phyloP scores from a whole-genome alignment of 2,797 vertebrate species.

The Leuciscus waleckii region DNA sequence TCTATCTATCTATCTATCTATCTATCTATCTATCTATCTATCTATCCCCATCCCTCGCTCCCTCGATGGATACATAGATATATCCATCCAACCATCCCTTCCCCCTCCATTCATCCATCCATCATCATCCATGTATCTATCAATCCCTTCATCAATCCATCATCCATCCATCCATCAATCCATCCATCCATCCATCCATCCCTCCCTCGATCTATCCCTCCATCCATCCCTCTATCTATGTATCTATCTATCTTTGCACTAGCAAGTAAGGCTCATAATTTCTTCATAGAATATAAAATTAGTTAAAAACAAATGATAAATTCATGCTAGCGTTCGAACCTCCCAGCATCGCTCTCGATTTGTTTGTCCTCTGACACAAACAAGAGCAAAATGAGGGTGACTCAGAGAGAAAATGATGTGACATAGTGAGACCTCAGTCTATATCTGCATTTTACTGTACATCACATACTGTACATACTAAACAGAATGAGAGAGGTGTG shows the following conservation, averaged over 20 bases:
- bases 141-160: accelerated
- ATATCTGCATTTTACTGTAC: conserved; percentile 22
- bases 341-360: conserved; percentile 9
- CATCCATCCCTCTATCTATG: accelerated
- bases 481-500: background rate
- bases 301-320: background rate
- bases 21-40: too few relatives aligned
- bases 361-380: conserved; percentile 1
- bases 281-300: background rate
- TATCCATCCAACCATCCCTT: too few relatives aligned
- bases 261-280: background rate
- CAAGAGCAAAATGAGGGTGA: conserved; percentile 11
- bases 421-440: background rate
- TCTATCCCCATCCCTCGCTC: too few relatives aligned
- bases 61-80: too few relatives aligned
- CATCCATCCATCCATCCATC: accelerated
- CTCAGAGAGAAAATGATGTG: background rate
- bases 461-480: background rate
- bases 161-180: background rate
- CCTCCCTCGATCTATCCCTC: accelerated
- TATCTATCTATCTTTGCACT: too few relatives aligned
- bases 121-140: background rate
- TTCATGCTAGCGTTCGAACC: background rate
- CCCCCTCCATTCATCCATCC: accelerated
- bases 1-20: too few relatives aligned